Percentiles rank a stretch among this genome's conserved stretches.
These are phyloP conservation scores for Cantharis rufa DNA, from an alignment of 2,888 invertebrate genomes.

Conservation along the genomic window DNA sequence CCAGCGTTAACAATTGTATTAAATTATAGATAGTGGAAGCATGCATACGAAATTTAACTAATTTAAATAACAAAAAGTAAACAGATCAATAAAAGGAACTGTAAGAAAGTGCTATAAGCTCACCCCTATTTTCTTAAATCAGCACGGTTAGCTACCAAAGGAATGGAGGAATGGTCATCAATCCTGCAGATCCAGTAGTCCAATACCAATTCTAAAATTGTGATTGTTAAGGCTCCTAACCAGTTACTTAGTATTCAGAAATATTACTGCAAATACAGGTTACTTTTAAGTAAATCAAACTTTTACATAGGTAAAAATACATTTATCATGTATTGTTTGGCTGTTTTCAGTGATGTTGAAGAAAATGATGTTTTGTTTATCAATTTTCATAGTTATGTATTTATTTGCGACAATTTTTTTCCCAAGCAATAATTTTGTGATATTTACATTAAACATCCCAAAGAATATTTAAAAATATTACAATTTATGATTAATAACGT, in stretches of 20 bases:
- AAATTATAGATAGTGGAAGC: not conserved
- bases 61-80: not conserved
- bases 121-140: not conserved
- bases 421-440: too few species aligned
- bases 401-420: too few species aligned
- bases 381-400: too few species aligned
- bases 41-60: not conserved
- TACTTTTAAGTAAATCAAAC: not conserved
- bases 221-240: too few species aligned
- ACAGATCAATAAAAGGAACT: not conserved
- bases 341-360: not conserved
- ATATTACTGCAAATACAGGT: not conserved
- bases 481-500: too few species aligned
- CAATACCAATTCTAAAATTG: not conserved
- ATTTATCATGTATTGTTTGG: not conserved
- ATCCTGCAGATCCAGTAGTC: not conserved
- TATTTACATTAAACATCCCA: too few species aligned
- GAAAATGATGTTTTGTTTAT: too few species aligned
- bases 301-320: not conserved
- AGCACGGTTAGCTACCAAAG: not conserved
- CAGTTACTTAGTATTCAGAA: not conserved
- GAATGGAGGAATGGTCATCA: not conserved
- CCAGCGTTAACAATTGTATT: not conserved
- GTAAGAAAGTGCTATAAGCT: not conserved
- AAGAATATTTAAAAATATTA: too few species aligned